Evolutionary conservation across 2,888 invertebrate genomes (phyloP).

Genomic region (Tipula confusa): DNA sequence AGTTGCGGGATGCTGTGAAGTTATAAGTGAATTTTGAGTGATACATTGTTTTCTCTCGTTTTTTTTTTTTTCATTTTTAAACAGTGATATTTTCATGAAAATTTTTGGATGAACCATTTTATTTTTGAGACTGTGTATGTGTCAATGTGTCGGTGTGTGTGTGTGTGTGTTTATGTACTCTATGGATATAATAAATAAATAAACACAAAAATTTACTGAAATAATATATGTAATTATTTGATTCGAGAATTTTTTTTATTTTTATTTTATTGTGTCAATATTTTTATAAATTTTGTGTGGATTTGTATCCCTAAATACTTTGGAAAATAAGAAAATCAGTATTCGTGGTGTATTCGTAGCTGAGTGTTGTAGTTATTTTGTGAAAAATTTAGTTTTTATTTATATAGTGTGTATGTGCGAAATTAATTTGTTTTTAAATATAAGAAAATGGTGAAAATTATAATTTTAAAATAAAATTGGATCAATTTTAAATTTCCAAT

Average conservation of each 20-base stretch:
- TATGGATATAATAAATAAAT: constrained; percentile 20
- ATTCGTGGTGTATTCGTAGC: constrained; percentile 36
- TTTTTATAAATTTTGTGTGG: not conserved
- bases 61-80: not conserved
- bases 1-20: constrained; percentile 22
- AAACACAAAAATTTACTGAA: constrained; percentile 15
- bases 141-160: no score
- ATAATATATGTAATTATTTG: constrained; percentile 5
- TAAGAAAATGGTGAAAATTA: not conserved
- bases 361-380: constrained; percentile 34
- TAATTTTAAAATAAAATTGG: not conserved
- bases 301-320: not conserved
- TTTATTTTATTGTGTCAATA: constrained; percentile 25
- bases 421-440: not conserved
- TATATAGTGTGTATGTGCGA: not conserved
- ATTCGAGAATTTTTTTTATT: constrained; percentile 3
- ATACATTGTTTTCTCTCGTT: not conserved
- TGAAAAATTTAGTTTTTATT: not conserved
- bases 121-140: no score
- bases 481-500: not conserved
- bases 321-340: constrained; percentile 35
- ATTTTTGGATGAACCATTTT: constrained; percentile 17
- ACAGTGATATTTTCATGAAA: not conserved
- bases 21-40: constrained; percentile 29
- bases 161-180: no score